phyloP scores from a whole-genome alignment of 2,113 vertebrate species.

The Ancistrus triradiatus region DNA sequence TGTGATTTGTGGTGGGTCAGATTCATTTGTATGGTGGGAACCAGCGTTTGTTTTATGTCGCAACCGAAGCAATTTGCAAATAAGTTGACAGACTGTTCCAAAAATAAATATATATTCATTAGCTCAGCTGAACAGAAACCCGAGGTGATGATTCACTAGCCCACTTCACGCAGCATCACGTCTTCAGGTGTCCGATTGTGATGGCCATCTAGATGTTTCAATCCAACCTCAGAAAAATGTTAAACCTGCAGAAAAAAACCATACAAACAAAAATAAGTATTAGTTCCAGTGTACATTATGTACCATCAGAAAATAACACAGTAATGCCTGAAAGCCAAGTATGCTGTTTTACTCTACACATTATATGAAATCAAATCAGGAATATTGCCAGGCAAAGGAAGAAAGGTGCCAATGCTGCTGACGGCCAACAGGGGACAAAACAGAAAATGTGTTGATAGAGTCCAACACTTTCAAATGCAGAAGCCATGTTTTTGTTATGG shows the following conservation, averaged over 20 bases:
- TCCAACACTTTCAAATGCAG: too few species aligned
- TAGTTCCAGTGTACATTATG: neutral
- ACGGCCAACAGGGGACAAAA: too few species aligned
- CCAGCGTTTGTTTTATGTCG: neutral
- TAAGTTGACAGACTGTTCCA: too few species aligned
- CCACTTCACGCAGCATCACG: neutral
- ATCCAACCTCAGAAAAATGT: neutral
- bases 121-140: neutral
- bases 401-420: too few species aligned
- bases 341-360: too few species aligned
- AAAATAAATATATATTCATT: slow-evolving; percentile 21
- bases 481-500: too few species aligned
- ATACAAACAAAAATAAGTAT: too few species aligned
- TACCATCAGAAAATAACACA: neutral
- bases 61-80: too few species aligned
- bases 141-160: neutral
- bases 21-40: neutral
- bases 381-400: too few species aligned
- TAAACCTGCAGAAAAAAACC: neutral
- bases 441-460: too few species aligned
- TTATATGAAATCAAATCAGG: too few species aligned
- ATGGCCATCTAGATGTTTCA: neutral
- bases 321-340: too few species aligned
- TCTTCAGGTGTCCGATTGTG: neutral
- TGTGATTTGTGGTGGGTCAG: neutral